These are phyloP conservation scores for Drosophila gunungcola DNA, from an alignment of 1,140 invertebrate genomes.

Conservation along the genomic window DNA sequence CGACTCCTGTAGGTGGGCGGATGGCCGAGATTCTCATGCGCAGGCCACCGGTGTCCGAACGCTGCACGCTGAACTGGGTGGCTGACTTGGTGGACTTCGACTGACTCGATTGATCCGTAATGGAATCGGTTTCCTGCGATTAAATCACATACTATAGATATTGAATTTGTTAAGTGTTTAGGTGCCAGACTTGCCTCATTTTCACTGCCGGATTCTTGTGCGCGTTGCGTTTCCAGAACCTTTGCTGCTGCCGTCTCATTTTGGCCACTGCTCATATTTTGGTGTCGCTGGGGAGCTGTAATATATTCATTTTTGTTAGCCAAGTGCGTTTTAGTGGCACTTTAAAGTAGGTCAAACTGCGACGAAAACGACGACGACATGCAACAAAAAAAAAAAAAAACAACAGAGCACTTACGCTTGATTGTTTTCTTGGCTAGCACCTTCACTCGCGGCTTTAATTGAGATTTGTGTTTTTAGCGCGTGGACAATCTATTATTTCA, in stretches of 20 bases:
- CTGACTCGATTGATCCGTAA: slow-evolving; percentile 79
- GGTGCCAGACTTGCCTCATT: slow-evolving; percentile 66
- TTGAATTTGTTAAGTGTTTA: neutral
- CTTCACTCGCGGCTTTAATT: slow-evolving; percentile 36
- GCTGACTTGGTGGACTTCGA: slow-evolving; percentile 76
- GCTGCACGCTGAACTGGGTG: slow-evolving; percentile 82
- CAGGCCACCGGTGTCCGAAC: slow-evolving; percentile 77
- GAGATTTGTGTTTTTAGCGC: slow-evolving; percentile 4
- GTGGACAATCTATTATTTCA: slow-evolving; percentile 16
- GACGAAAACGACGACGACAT: slow-evolving; percentile 27
- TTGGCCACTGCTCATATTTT: slow-evolving; percentile 84
- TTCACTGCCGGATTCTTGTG: slow-evolving; percentile 80
- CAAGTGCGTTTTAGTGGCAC: slow-evolving; percentile 23
- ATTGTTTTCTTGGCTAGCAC: slow-evolving; percentile 48
- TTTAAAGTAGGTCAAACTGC: slow-evolving; percentile 73
- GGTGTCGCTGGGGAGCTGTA: slow-evolving; percentile 51
- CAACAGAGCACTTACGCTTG: slow-evolving; percentile 61
- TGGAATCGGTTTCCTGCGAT: slow-evolving; percentile 72
- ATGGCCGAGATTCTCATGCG: slow-evolving; percentile 84
- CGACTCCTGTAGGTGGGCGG: slow-evolving; percentile 48
- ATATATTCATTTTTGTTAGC: slow-evolving; percentile 18
- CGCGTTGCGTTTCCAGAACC: slow-evolving; percentile 77
- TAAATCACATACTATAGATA: slow-evolving; percentile 6
- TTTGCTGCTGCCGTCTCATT: slow-evolving; percentile 82
- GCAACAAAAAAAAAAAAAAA: slow-evolving; percentile 28